phyloP scores from a whole-genome alignment of 2,797 vertebrate species.

The Halcyon badia region DNA sequence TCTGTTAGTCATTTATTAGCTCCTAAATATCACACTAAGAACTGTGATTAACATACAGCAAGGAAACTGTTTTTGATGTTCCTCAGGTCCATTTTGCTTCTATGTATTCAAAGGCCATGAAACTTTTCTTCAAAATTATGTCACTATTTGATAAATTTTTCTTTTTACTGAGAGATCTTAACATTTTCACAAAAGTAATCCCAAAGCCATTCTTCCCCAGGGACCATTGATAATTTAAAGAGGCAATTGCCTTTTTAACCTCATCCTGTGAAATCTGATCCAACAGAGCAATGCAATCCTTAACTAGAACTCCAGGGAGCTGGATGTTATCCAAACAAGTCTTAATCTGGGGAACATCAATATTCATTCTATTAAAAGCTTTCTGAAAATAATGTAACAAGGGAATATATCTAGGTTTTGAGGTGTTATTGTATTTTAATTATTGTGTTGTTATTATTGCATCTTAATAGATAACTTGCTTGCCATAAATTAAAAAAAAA shows the following conservation, averaged over 20 bases:
- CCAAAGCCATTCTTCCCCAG: not conserved
- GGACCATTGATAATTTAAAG: constrained; percentile 1
- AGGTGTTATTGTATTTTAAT: not conserved
- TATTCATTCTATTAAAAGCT: constrained; percentile 10
- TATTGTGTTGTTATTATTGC: not conserved
- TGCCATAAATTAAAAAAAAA: not conserved
- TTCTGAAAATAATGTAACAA: not conserved
- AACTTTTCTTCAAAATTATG: not conserved
- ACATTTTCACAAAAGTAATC: not conserved
- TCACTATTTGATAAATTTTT: not conserved
- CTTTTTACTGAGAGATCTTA: not conserved
- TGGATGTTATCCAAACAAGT: constrained; percentile 3
- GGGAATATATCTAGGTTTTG: not conserved
- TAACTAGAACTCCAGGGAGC: constrained; percentile 20
- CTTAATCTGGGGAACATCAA: constrained; percentile 1
- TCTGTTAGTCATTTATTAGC: not conserved
- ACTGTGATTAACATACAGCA: not conserved
- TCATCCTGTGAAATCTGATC: constrained; percentile 40
- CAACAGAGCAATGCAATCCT: not conserved
- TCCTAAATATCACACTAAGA: not conserved
- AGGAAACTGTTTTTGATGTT: not conserved
- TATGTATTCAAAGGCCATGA: not conserved
- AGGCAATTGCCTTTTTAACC: constrained; percentile 35
- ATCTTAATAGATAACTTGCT: not conserved
- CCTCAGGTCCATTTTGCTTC: not conserved